Evolutionary conservation across 2,888 invertebrate genomes (phyloP), one percentile per base, ranked within the genome.

Genomic region (Morpho deidamia): DNA sequence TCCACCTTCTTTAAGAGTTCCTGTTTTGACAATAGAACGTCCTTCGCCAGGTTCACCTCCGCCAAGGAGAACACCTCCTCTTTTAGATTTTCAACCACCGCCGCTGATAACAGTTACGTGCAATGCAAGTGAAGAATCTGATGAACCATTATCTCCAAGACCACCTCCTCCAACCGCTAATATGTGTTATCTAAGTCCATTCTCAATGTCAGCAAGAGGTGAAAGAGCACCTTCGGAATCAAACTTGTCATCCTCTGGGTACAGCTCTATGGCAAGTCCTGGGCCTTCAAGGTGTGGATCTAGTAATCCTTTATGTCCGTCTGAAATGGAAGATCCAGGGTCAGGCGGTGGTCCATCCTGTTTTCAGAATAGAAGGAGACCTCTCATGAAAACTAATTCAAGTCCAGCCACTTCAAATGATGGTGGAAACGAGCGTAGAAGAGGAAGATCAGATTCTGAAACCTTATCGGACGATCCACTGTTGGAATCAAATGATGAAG

Each of bases 261-360:
- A 96, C 75, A 95, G 95, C 61, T 95, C 95, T 2, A 95, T 95
- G 94, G 95, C 95, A 0, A 95, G 95, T 78, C 95, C 95, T 0
- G 95, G 95, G 0, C 94, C 95, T 5, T 95, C 95, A 0, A 87
- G 95, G 58, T 95, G 95, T 72, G 95, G 95, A 7, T 95, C 95
- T 0, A 95, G 93, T 69, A 95, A 95, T 76, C 95, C 95, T 0
- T 76, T 95, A 3, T 95, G 94, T 72, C 93, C 94, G 1, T 92
- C 93, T 9, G 94, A 95, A 83, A 93, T 93, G 91, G 94, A 95
- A 68, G 94, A 94, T 66, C 93, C 92, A 1, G 93, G 93, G 1
- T 91, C 91, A 44, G 92, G 92, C 0, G 90, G 90, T 1, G 90
- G 90, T 4, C 89, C 81, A 2, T 86, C 86, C 40, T 84, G 91